phyloP scores from a whole-genome alignment of 2,113 vertebrate species.

The Otocyon megalotis region DNA sequence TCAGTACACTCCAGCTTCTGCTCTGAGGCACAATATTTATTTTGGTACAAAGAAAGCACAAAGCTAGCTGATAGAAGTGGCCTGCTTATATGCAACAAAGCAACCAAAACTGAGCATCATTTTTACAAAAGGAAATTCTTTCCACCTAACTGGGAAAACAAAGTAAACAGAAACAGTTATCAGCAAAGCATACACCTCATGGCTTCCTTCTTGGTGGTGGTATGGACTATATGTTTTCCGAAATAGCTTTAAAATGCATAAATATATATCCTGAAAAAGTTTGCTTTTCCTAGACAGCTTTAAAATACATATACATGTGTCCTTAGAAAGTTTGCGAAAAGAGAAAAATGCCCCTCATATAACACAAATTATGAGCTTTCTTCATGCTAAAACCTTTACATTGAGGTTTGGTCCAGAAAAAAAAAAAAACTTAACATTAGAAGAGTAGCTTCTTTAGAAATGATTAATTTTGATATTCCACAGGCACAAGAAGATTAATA shows the following conservation, averaged over 20 bases:
- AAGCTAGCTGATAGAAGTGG: background rate
- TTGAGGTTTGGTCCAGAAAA: constrained; percentile 71
- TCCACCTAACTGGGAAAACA: constrained; percentile 16
- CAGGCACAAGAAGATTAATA: constrained; percentile 88
- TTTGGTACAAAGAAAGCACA: background rate
- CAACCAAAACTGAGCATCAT: background rate
- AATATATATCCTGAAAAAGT: constrained; percentile 35
- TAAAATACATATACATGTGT: constrained; percentile 17
- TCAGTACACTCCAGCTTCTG: background rate
- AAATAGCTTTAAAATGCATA: constrained; percentile 21
- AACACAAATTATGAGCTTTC: constrained; percentile 58
- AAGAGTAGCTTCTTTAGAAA: constrained; percentile 85
- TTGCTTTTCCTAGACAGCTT: constrained; percentile 55
- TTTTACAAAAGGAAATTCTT: background rate
- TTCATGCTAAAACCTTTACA: constrained; percentile 45
- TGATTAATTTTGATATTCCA: constrained; percentile 86
- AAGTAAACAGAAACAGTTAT: background rate
- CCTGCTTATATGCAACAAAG: background rate
- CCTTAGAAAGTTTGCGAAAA: constrained; percentile 43
- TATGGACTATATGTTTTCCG: background rate
- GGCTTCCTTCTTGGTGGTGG: background rate
- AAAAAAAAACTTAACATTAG: constrained; percentile 54
- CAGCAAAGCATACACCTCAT: background rate
- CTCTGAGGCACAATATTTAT: background rate
- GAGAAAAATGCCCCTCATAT: constrained; percentile 48